phyloP scores from a whole-genome alignment of 2,113 vertebrate species.

The Protobothrops mucrosquamatus region DNA sequence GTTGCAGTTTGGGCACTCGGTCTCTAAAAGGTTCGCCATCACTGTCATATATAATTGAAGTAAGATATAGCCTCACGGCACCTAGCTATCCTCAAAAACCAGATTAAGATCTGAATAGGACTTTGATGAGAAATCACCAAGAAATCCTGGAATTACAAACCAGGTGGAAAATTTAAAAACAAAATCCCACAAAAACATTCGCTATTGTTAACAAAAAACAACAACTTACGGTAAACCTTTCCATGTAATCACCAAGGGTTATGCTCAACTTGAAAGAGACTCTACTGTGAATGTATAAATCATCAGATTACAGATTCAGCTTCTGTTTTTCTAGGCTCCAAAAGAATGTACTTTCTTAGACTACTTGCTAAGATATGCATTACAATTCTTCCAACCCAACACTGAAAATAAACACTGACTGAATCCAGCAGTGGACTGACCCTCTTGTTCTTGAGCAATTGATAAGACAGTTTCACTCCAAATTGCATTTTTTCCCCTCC shows the following conservation, averaged over 20 bases:
- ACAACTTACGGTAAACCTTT: neutral
- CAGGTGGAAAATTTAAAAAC: neutral
- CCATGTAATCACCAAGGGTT: neutral
- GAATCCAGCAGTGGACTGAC: neutral
- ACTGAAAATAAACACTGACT: constrained; percentile 30
- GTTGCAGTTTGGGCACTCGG: no score
- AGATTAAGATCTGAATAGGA: neutral
- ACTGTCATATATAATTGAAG: neutral
- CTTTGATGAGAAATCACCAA: neutral
- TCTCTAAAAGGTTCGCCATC: no score
- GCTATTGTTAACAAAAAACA: neutral
- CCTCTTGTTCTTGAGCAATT: neutral
- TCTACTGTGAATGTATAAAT: neutral
- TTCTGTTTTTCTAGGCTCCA: constrained; percentile 1
- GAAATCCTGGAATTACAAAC: neutral
- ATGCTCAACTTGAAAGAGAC: neutral
- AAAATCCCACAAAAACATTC: neutral
- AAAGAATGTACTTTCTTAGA: neutral
- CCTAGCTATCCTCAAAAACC: neutral
- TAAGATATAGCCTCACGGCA: neutral
- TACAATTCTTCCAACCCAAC: neutral
- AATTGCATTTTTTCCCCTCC: neutral
- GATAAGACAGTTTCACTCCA: constrained; percentile 6
- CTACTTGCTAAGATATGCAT: constrained; percentile 17
- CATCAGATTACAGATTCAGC: neutral